Evolutionary conservation across 2,888 invertebrate genomes (phyloP).

Genomic region (Drosophila multiciliata): DNA sequence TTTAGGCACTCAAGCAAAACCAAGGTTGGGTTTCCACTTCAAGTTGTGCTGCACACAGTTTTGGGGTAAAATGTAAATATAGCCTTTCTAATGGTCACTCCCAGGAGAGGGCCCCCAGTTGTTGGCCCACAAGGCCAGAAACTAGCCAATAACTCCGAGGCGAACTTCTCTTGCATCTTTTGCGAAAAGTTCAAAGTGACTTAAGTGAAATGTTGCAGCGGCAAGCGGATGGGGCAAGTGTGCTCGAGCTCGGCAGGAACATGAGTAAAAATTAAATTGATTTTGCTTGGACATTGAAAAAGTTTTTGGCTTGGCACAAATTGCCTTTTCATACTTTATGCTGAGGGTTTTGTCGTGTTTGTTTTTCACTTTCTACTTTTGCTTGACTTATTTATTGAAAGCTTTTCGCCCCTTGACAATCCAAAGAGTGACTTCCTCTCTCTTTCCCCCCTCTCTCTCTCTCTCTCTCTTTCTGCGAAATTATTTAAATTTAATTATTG

Average conservation of each 20-base stretch:
- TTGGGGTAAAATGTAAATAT: conserved; percentile 71
- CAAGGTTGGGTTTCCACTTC: conserved; percentile 16
- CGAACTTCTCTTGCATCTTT: conserved; percentile 51
- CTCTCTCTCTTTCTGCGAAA: conserved; percentile 24
- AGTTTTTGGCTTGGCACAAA: conserved; percentile 50
- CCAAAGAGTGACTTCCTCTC: not conserved
- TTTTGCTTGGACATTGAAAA: conserved; percentile 67
- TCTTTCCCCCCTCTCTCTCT: not conserved
- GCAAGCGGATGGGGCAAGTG: conserved; percentile 23
- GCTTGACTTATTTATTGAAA: conserved; percentile 21
- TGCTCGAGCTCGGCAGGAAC: conserved; percentile 43
- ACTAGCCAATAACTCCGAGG: conserved; percentile 54
- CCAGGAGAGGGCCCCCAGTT: conserved; percentile 28
- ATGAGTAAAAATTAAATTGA: conserved; percentile 77
- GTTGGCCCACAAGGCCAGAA: conserved; percentile 26
- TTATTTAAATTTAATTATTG: conserved; percentile 69
- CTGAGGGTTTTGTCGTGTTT: conserved; percentile 16
- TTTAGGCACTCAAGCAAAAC: conserved; percentile 13
- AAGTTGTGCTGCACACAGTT: conserved; percentile 45
- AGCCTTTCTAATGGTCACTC: conserved; percentile 60
- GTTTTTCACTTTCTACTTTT: conserved; percentile 19
- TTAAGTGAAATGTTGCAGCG: conserved; percentile 71
- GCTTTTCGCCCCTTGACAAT: not conserved
- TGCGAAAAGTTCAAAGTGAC: conserved; percentile 71
- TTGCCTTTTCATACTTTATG: conserved; percentile 39